Conservation (phyloP, 2,113 vertebrate genomes). For the Amazona guildingii region DNA sequence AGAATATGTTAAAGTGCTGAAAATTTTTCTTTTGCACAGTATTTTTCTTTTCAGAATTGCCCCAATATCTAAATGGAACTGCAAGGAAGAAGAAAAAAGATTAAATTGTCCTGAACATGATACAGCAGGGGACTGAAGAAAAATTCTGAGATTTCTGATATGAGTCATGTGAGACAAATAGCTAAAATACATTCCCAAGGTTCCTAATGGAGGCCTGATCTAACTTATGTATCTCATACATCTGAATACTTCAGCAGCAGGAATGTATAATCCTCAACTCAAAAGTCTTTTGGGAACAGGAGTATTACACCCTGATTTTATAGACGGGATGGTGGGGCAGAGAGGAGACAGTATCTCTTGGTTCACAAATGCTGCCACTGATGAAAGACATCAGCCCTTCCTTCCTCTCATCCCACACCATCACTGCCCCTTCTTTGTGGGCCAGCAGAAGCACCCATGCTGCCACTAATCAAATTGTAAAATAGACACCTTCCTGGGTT, state of each 20-base stretch:
- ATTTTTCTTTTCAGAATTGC: neutral
- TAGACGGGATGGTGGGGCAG: neutral
- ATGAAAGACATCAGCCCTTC: neutral
- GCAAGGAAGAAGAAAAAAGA: neutral
- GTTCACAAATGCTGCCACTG: neutral
- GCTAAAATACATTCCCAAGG: neutral
- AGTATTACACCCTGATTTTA: neutral
- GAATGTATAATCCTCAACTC: neutral
- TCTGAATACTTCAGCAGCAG: neutral
- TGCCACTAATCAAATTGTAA: neutral
- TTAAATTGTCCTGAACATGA: neutral
- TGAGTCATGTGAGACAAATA: neutral
- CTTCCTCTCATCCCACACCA: neutral
- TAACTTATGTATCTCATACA: neutral
- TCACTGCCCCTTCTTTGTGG: neutral
- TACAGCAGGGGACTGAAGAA: neutral
- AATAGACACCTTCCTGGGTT: neutral
- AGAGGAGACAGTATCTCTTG: neutral
- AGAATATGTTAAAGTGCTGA: neutral
- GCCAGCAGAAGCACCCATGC: neutral
- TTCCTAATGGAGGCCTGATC: neutral
- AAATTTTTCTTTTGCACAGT: neutral
- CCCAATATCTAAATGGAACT: neutral
- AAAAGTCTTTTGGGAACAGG: neutral
- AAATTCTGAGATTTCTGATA: neutral